phyloP scores from a whole-genome alignment of 2,797 vertebrate species.

The Alectoris magna region DNA sequence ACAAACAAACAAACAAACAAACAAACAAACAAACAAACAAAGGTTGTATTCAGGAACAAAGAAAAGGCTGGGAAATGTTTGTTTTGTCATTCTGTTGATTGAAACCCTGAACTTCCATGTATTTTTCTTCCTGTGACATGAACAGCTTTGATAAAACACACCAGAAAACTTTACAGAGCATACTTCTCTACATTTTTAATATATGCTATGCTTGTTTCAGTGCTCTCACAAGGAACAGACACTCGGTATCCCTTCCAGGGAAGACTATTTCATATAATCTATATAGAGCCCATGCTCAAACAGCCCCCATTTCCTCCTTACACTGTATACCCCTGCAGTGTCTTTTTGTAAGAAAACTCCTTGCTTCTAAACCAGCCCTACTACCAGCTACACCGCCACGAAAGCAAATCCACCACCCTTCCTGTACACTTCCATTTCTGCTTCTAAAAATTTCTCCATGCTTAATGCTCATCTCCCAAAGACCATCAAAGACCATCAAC shows the following conservation, averaged over 20 bases:
- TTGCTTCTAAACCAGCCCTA: not conserved
- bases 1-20: not conserved
- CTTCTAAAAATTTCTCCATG: not conserved
- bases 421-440: not conserved
- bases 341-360: not conserved
- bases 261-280: not conserved
- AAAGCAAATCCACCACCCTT: not conserved
- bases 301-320: not conserved
- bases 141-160: slow-evolving; percentile 13
- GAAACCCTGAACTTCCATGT: not conserved
- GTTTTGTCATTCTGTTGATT: not conserved
- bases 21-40: not conserved
- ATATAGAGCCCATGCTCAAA: not conserved
- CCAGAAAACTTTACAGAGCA: not conserved
- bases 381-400: not conserved
- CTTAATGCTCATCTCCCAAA: not conserved
- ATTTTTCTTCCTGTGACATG: not conserved
- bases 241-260: not conserved
- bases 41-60: not conserved
- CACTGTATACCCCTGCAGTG: not conserved
- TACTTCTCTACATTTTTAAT: not conserved
- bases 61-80: not conserved
- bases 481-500: not conserved
- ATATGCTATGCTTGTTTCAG: not conserved
- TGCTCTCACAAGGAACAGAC: not conserved